Percentiles rank a stretch among this genome's conserved stretches.
phyloP scores from a whole-genome alignment of 2,888 invertebrate genomes.

The Volucella bombylans region DNA sequence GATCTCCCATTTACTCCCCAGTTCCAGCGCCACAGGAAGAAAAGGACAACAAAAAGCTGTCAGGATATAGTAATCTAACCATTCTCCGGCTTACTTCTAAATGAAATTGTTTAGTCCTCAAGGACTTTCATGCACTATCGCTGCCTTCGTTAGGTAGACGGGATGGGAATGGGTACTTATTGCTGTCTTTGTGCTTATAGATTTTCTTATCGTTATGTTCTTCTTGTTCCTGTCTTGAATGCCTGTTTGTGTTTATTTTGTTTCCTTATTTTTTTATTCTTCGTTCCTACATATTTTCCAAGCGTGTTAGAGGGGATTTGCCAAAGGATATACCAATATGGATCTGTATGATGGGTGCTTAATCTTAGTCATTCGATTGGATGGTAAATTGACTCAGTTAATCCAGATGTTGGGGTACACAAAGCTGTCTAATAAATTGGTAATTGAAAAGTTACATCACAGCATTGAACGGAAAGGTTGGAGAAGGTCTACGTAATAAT shows the following conservation, averaged over 20 bases:
- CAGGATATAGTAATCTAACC: constrained; percentile 14
- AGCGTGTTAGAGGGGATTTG: constrained; percentile 9
- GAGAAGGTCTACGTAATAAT: too few relatives aligned
- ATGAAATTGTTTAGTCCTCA: constrained; percentile 10
- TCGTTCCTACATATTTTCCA: constrained; percentile 1
- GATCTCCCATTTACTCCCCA: constrained; percentile 1
- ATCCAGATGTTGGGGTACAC: constrained; percentile 22
- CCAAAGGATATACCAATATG: constrained; percentile 15
- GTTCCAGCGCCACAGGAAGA: not conserved
- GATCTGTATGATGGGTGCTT: constrained; percentile 27
- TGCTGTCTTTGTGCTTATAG: constrained; percentile 2
- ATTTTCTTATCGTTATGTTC: constrained; percentile 7
- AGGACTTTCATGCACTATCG: constrained; percentile 21
- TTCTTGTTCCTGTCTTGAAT: constrained; percentile 2
- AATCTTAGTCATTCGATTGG: constrained; percentile 37
- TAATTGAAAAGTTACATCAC: constrained; percentile 39
- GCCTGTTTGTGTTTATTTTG: constrained; percentile 12
- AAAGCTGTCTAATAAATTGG: constrained; percentile 36
- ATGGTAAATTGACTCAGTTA: constrained; percentile 44
- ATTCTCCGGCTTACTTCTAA: constrained; percentile 11
- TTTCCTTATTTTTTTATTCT: not conserved
- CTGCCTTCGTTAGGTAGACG: not conserved
- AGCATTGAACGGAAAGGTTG: not conserved
- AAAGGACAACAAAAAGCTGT: constrained; percentile 21
- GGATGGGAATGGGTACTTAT: not conserved